A percentile compares a stretch with the other conserved stretches of the same genome.
Conservation (phyloP, 2,888 invertebrate species). For the Scaptomyza caliginosa region DNA sequence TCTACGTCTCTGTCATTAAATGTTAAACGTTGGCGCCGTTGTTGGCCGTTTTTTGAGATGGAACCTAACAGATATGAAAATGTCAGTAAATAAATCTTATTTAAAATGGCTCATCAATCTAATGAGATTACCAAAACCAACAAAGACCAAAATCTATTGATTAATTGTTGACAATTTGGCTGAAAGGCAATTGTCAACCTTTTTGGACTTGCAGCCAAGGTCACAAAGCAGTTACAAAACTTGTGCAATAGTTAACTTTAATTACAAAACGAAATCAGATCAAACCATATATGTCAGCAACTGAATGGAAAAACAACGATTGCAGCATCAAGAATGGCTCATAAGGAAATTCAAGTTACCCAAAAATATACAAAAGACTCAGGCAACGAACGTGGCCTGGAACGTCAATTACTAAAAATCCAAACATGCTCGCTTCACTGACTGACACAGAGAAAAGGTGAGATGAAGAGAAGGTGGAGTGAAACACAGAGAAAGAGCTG, state of each 20-base stretch:
- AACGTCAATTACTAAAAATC: slow-evolving; percentile 26
- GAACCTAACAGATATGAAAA: slow-evolving; percentile 13
- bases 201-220: slow-evolving; percentile 20
- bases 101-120: slow-evolving; percentile 27
- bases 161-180: neutral
- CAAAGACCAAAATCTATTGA: neutral
- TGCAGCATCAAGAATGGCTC: neutral
- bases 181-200: neutral
- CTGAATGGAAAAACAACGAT: no score
- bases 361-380: slow-evolving; percentile 51
- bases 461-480: neutral
- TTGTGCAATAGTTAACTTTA: slow-evolving; percentile 37
- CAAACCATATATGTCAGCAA: slow-evolving; percentile 30
- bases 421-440: neutral
- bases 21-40: slow-evolving; percentile 50
- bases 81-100: slow-evolving; percentile 27
- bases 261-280: slow-evolving; percentile 45
- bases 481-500: slow-evolving; percentile 10
- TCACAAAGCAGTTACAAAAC: slow-evolving; percentile 5
- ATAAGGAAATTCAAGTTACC: slow-evolving; percentile 52
- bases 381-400: slow-evolving; percentile 53
- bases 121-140: neutral
- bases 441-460: neutral
- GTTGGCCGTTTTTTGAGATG: slow-evolving; percentile 43
- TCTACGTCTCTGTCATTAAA: slow-evolving; percentile 26